phyloP scores from a whole-genome alignment of 1,140 invertebrate species.

The Drosophila persimilis region DNA sequence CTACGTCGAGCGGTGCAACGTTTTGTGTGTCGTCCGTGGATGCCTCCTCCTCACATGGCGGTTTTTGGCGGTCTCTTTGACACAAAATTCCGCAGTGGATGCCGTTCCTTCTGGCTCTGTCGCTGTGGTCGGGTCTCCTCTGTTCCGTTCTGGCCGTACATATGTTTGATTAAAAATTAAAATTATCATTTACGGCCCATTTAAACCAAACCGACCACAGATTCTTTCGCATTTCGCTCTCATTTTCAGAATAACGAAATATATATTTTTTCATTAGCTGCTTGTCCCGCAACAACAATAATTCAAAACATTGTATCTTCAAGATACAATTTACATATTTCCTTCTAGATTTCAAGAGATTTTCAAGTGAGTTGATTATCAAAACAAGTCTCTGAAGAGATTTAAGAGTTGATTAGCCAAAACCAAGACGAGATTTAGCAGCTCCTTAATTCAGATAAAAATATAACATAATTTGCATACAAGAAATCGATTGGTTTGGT shows the following conservation, averaged over 20 bases:
- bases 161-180: slow-evolving; percentile 83
- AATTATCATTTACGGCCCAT: slow-evolving; percentile 82
- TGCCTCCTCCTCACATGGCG: slow-evolving; percentile 39
- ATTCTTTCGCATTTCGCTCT: slow-evolving; percentile 77
- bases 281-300: slow-evolving; percentile 32
- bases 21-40: slow-evolving; percentile 30
- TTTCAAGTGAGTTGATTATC: too few relatives aligned
- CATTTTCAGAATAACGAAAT: slow-evolving; percentile 73
- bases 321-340: too few relatives aligned
- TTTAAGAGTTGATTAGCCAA: too few relatives aligned
- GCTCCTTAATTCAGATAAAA: too few relatives aligned
- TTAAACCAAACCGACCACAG: slow-evolving; percentile 79
- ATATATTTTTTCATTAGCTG: slow-evolving; percentile 38
- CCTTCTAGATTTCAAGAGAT: too few relatives aligned
- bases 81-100: slow-evolving; percentile 30
- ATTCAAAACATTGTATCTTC: slow-evolving; percentile 25
- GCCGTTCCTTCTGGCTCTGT: background rate
- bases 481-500: background rate
- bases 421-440: too few relatives aligned
- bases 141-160: slow-evolving; percentile 46
- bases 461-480: too few relatives aligned
- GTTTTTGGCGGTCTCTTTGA: slow-evolving; percentile 74
- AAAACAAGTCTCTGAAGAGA: too few relatives aligned
- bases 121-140: slow-evolving; percentile 7
- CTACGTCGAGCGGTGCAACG: slow-evolving; percentile 45